phyloP scores from a whole-genome alignment of 2,797 vertebrate species.

The Eulemur mongoz region DNA sequence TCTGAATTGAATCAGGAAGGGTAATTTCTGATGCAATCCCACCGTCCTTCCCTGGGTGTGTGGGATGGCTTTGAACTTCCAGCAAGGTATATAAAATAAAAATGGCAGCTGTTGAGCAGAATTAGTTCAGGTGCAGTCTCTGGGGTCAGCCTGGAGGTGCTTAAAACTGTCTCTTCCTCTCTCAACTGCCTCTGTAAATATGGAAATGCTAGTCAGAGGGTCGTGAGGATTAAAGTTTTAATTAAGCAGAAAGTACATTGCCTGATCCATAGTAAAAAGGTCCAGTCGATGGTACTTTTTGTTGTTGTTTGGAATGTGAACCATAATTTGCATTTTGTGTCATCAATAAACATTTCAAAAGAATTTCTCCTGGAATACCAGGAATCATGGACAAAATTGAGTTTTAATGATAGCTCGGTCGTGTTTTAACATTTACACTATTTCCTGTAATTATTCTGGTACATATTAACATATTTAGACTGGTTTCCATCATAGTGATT shows the following conservation, averaged over 20 bases:
- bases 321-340: background rate
- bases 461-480: background rate
- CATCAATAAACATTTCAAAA: background rate
- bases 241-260: background rate
- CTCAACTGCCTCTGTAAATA: rapidly evolving
- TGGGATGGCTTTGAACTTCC: background rate
- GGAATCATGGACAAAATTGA: background rate
- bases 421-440: background rate
- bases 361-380: background rate
- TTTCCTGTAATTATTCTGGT: background rate
- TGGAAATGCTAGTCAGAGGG: background rate
- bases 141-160: background rate
- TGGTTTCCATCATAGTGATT: background rate
- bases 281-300: background rate
- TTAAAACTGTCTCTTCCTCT: background rate
- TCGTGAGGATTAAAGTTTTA: background rate
- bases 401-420: background rate
- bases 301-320: background rate
- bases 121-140: rapidly evolving
- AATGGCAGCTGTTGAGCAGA: background rate
- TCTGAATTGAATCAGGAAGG: background rate
- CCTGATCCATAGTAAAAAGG: background rate
- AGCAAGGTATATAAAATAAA: background rate
- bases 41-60: background rate
- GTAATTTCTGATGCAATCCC: background rate